phyloP scores from a whole-genome alignment of 2,888 invertebrate genomes.

The Blastobasis lacticolella region DNA sequence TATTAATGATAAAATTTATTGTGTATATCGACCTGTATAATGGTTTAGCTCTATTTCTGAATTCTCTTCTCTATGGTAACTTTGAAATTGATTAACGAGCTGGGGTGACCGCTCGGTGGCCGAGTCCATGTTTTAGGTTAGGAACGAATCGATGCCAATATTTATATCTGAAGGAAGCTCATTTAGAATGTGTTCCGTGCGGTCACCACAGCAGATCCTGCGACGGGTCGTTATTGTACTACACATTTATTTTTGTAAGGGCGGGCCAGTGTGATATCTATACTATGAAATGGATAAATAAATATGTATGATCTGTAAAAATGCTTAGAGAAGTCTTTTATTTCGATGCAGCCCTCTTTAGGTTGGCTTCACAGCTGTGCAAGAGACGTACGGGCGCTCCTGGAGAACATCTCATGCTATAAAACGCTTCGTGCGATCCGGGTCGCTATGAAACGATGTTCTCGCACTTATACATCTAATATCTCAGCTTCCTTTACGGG shows the following conservation, averaged over 20 bases:
- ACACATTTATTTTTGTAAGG: conserved; percentile 74
- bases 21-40: conserved; percentile 72
- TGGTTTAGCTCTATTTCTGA: conserved; percentile 66
- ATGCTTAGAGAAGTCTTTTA: conserved; percentile 52
- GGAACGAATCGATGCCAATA: conserved; percentile 56
- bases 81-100: conserved; percentile 49
- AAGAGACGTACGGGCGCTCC: too few species aligned
- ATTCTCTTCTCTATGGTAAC: conserved; percentile 60
- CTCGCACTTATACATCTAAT: too few species aligned
- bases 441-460: too few species aligned
- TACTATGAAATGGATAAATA: conserved; percentile 73
- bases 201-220: conserved; percentile 40
- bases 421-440: too few species aligned
- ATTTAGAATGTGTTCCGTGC: conserved; percentile 31
- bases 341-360: conserved; percentile 15
- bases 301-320: conserved; percentile 75
- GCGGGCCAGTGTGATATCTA: conserved; percentile 75
- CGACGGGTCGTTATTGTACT: conserved; percentile 68
- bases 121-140: conserved; percentile 66
- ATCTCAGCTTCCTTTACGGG: too few species aligned
- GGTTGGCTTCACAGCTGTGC: too few species aligned
- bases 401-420: too few species aligned
- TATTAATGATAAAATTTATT: conserved; percentile 44
- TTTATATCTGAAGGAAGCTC: conserved; percentile 33
- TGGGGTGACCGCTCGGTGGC: conserved; percentile 52